A percentile compares a stretch with the other conserved stretches of the same genome.
Conservation (phyloP, 2,888 invertebrate genomes). For the Sphaerophoria rueppellii region DNA sequence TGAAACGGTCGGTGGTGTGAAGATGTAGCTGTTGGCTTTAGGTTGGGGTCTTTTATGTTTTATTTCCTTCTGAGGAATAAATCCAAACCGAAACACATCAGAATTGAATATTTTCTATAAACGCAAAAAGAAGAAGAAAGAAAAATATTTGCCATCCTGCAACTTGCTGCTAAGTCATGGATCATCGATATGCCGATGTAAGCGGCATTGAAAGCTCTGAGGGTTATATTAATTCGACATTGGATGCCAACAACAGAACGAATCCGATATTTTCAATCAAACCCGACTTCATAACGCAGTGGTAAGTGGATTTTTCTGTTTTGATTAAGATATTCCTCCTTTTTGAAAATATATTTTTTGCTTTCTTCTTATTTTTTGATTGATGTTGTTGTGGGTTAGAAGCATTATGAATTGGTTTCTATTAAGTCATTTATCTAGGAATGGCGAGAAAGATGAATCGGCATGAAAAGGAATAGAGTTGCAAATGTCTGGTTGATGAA, state of each 20-base stretch:
- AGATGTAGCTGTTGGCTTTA: conserved; percentile 51
- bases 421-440: neutral
- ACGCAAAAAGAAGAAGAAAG: conserved; percentile 23
- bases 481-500: no score
- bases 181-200: conserved; percentile 63
- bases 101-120: conserved; percentile 49
- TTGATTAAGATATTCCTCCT: neutral
- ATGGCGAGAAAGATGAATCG: no score
- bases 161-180: conserved; percentile 61
- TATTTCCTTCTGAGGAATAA: conserved; percentile 4
- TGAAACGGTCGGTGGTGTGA: conserved; percentile 19
- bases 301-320: conserved; percentile 83
- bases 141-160: neutral
- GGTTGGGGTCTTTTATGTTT: conserved; percentile 1
- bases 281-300: conserved; percentile 89
- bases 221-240: conserved; percentile 80
- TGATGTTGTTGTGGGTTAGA: neutral
- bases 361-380: neutral
- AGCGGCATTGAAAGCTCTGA: conserved; percentile 66
- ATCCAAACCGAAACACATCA: neutral
- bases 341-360: neutral
- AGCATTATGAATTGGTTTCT: neutral
- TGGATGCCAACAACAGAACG: conserved; percentile 85
- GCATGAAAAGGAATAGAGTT: no score
- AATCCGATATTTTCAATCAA: conserved; percentile 90